Evolutionary conservation across 2,797 vertebrate genomes (phyloP), one percentile per base, ranked within the genome.

Genomic region (Sternotherus odoratus): DNA sequence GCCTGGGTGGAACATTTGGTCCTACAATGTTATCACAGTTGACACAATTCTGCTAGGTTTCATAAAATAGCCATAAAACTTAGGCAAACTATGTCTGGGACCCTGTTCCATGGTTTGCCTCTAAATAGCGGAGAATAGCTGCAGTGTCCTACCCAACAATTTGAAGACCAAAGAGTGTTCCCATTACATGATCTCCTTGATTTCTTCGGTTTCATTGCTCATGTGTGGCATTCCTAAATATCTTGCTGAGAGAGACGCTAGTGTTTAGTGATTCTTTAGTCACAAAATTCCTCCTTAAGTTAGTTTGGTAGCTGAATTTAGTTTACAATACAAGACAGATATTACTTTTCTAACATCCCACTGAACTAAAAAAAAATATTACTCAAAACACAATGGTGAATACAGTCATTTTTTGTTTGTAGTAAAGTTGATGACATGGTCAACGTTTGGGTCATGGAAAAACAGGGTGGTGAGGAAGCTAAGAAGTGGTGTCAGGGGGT

Each of bases 221-320:
- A 69, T 78, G 26, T 83, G 83, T 79, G 57, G 36, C 82, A 91
- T 13, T 95, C 79, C 85, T 92, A 79, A 90, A 89, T 77, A 75
- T 83, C 91, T 93, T 95, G 88, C 93, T 92, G 94, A 56, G 90
- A 88, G 24, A 87, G 66, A 80, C 83, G 50, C 86, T 60, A 60
- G 81, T 24, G 36, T 53, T 74, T 86, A 72, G 90, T 66, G 87
- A 60, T 82, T 94, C 87, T 92, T 2, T 82, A 89, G 74, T 77
- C 75, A 92, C 87, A 92, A 57, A 0, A 0, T 80, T 82, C 48
- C 83, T 85, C 56, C 8, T 80, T 49, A 15, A 75, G 48, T 90
- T 91, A 92, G 49, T 89, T 88, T 88, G n/a, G 49, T 85, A 78
- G 85, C 51, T 87, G 82, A 83, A 82, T 80, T 91, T 85, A 78